Base-by-base conservation (phyloP, 2,888 invertebrate genomes). In the Heliconius erato region DNA sequence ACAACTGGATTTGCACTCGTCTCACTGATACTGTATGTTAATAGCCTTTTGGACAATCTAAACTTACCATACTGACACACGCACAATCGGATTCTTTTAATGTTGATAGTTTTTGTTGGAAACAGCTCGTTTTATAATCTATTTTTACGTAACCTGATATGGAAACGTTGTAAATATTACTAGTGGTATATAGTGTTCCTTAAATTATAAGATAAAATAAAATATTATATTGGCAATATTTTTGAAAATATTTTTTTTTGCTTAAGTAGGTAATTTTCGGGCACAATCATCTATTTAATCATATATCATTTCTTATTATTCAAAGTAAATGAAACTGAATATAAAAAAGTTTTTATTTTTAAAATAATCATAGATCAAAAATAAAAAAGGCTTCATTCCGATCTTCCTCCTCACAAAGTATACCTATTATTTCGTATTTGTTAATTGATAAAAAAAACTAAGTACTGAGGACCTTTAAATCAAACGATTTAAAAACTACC, bases 1-100 rank as follows among this genome's bases (percentile, higher is more conserved):
- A 89, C 90, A 89, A 94, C 93, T 94, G 93, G 94, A 93, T 93
- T 94, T 93, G 92, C 93, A 93, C 93, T 93, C 93, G 93, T 94
- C 93, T 92, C 89, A 90, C 90, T 89, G 90, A 90, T 92, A 90
- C 89, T 88, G 87, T 87, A 87, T 90, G 90, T 90, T 88, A 87
- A 86, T 86, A 85, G 85, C 81, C 85, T 84, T 85, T 86, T 80
- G 82, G 81, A 84, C 84, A 83, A 80, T 83, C 83, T 83, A 84
- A 82, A 82, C 82, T 63, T 44, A 71, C 59, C 19, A 63, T 77
- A 76, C 67, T 80, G 19, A 76, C 32, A 80, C 32, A 49, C 49
- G 19, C 32, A 68, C 76, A 54, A 59, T 59, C 11, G 35, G 54
- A 74, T 77, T 63, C 76, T 63, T 77, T 74, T 71, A 82, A 54